Evolutionary conservation across 1,140 invertebrate species (phyloP).

Genomic region (Rhagoletis zephyria): DNA sequence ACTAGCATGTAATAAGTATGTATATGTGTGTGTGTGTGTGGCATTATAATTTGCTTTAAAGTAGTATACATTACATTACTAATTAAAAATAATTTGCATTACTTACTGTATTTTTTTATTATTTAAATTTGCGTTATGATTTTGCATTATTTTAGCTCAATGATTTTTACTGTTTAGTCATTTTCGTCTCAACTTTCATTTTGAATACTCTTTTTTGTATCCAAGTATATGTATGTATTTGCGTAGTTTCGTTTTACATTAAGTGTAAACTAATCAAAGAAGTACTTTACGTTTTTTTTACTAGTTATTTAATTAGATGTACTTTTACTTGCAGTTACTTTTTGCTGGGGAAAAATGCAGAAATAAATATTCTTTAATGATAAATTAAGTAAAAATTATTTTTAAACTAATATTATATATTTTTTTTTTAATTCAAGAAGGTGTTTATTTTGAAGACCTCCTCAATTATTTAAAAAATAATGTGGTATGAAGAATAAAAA

Average conservation of each 20-base stretch:
- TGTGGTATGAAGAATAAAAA: neutral
- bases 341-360: constrained; percentile 14
- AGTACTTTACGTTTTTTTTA: neutral
- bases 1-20: neutral
- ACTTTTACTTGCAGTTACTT: neutral
- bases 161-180: constrained; percentile 30
- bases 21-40: neutral
- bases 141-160: neutral
- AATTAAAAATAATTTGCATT: constrained; percentile 50
- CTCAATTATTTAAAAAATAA: constrained; percentile 23
- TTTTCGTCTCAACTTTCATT: constrained; percentile 21
- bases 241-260: constrained; percentile 11
- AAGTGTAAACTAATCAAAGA: constrained; percentile 33
- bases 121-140: constrained; percentile 51
- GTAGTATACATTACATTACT: constrained; percentile 55
- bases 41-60: constrained; percentile 30
- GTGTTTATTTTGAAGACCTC: neutral
- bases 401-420: constrained; percentile 28
- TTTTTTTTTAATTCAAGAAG: constrained; percentile 11
- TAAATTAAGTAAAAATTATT: constrained; percentile 25
- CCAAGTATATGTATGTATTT: neutral
- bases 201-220: neutral
- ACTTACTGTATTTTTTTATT: constrained; percentile 32
- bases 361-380: constrained; percentile 40
- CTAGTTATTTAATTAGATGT: constrained; percentile 17